Evolutionary conservation across 2,113 vertebrate genomes (phyloP).

Genomic region (Motacilla tschutschensis): DNA sequence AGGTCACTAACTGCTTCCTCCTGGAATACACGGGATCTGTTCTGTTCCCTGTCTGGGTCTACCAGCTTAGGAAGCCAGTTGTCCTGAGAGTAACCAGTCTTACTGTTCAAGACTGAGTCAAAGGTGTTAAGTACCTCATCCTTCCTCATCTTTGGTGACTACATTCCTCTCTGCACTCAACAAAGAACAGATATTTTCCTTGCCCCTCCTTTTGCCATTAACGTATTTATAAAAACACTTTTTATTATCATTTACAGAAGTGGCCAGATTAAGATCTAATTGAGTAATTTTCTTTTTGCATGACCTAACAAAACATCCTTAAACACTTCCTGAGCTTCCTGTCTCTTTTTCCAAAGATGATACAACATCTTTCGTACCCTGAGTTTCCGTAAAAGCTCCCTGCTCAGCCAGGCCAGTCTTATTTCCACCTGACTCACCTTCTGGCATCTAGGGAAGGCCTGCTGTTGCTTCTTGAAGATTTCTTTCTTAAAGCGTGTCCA

Average conservation of each 20-base stretch:
- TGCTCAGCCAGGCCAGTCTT: not conserved
- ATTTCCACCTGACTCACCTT: not conserved
- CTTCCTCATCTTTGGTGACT: not conserved
- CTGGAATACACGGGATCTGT: not conserved
- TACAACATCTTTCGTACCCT: not conserved
- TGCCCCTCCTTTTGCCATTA: not conserved
- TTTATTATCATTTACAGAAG: not conserved
- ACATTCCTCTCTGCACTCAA: not conserved
- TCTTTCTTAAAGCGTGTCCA: not conserved
- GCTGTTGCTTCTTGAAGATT: not conserved
- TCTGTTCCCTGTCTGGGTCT: not conserved
- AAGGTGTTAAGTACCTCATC: not conserved
- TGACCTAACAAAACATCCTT: not conserved
- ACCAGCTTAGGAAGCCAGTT: not conserved
- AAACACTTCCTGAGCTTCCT: not conserved
- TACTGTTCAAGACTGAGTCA: not conserved
- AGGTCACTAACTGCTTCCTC: not conserved
- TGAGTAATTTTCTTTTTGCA: not conserved
- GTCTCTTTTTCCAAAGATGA: not conserved
- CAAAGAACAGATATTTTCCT: not conserved
- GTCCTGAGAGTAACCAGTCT: not conserved
- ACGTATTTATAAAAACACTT: not conserved
- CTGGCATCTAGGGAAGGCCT: not conserved
- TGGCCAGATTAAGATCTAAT: not conserved
- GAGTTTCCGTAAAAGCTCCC: not conserved